These are phyloP conservation scores for Scomber japonicus DNA, from an alignment of 2,113 vertebrate genomes.

Conservation along the genomic window DNA sequence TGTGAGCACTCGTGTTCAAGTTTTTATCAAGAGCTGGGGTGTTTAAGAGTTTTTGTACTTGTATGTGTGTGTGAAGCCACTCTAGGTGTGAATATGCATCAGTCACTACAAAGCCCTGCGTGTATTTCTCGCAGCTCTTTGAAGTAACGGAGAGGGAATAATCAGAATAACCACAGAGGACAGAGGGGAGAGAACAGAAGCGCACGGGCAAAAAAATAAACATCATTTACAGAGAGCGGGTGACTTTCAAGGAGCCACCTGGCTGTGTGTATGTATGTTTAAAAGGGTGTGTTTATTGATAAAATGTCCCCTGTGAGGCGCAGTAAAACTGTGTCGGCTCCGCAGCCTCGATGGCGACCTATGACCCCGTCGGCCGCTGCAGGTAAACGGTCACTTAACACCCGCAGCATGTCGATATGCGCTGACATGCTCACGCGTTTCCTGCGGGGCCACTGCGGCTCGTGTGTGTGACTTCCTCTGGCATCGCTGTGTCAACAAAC, in stretches of 20 bases:
- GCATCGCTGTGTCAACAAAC: conserved; percentile 77
- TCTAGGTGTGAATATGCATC: conserved; percentile 73
- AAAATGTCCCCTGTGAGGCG: conserved; percentile 10
- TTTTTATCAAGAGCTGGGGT: conserved; percentile 53
- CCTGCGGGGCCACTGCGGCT: conserved; percentile 45
- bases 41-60: conserved; percentile 38
- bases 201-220: neutral
- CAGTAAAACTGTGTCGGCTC: conserved; percentile 5
- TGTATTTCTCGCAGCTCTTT: conserved; percentile 56
- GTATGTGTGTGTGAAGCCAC: conserved; percentile 24
- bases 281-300: conserved; percentile 54
- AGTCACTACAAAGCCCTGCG: conserved; percentile 63
- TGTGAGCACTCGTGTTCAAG: conserved; percentile 11
- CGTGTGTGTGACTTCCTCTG: conserved; percentile 66
- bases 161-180: conserved; percentile 56
- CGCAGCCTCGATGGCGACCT: conserved; percentile 23
- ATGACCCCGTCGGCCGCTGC: conserved; percentile 38
- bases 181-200: conserved; percentile 33
- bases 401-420: conserved; percentile 26
- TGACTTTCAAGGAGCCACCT: conserved; percentile 40
- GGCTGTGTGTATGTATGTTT: conserved; percentile 41
- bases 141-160: conserved; percentile 59
- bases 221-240: conserved; percentile 28
- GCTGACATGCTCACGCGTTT: conserved; percentile 28
- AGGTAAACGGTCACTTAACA: conserved; percentile 60